Base-by-base conservation (phyloP, 2,797 vertebrate species). In the Mormyrus hasselquistii region DNA sequence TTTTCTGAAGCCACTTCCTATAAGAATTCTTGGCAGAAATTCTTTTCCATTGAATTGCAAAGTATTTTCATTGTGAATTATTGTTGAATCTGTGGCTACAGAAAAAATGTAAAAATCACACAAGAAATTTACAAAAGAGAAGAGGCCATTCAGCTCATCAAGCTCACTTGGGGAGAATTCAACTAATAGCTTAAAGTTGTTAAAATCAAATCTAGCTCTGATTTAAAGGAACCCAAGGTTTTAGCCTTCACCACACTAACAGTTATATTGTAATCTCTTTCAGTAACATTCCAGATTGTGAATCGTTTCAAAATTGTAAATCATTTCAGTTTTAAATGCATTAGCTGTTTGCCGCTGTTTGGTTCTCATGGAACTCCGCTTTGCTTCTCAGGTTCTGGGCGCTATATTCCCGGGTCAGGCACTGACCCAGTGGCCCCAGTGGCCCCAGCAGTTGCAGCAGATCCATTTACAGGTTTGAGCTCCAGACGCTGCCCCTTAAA, bases 391-490 rank as follows among this genome's bases (percentile, higher is more conserved):
- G 97, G 97, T 93, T 92, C 95, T 91, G 96, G 96, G 87, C 96
- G 96, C 73, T 97, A 97, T 53, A 95, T 97, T 88, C 97, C 97
- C 41, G 95, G 95, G 59, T 94, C 95, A 87, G 88, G 90, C 79
- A 90, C 94, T 83, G 89, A 89, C 89, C 44, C 90, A 55, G 79
- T 86, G 38, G 84, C 90, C 89, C 44, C 90, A 57, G 82, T 83
- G 38, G 83, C 90, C 89, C 3, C 94, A 88, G 10, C 90, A 53
- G 90, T 92, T 1, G 93, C 92, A 86, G 90, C 91, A 55, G 96
- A 97, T 93, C 96, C 96, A 0, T 96, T 95, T 92, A 96, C 95
- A 91, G 96, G 96, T 97, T 90, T 73, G 87, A 89, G 52, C 88
- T 53, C 38, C 25, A 16, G 25, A 4, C 34, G 0, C 86, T 50